Conservation (phyloP, 2,113 vertebrate species). For the Caranx melampygus region DNA sequence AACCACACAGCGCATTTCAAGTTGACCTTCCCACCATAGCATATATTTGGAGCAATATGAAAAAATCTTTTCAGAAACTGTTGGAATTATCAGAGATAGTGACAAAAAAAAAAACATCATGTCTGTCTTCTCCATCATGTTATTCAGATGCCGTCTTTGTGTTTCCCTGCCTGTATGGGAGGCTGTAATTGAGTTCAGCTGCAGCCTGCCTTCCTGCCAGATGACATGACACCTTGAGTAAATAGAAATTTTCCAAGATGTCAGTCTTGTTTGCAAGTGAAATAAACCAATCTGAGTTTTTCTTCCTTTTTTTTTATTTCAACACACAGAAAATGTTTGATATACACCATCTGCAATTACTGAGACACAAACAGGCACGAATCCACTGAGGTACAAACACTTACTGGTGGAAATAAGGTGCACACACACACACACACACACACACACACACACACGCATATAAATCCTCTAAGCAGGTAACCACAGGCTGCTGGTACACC, state of each 20-base stretch:
- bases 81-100: conserved; percentile 6
- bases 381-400: conserved; percentile 10
- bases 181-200: conserved; percentile 71
- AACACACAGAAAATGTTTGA: conserved; percentile 31
- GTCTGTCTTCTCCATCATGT: conserved; percentile 9
- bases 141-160: conserved; percentile 36
- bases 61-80: conserved; percentile 5
- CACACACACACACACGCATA: background rate
- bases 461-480: background rate
- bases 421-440: background rate
- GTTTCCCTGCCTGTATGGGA: conserved; percentile 8
- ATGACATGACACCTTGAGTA: conserved; percentile 55
- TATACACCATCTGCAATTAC: conserved; percentile 43
- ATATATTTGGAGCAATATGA: background rate
- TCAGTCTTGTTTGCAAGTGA: conserved; percentile 58
- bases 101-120: conserved; percentile 15
- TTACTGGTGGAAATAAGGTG: conserved; percentile 6
- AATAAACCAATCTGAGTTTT: conserved; percentile 46
- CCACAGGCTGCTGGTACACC: conserved; percentile 13
- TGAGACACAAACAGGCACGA: conserved; percentile 31
- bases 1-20: background rate
- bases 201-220: conserved; percentile 34
- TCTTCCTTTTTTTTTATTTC: conserved; percentile 7
- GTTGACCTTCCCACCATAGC: background rate
- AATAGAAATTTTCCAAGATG: conserved; percentile 54